Base-by-base conservation (phyloP, 2,888 invertebrate genomes). In the Molanna angustata region DNA sequence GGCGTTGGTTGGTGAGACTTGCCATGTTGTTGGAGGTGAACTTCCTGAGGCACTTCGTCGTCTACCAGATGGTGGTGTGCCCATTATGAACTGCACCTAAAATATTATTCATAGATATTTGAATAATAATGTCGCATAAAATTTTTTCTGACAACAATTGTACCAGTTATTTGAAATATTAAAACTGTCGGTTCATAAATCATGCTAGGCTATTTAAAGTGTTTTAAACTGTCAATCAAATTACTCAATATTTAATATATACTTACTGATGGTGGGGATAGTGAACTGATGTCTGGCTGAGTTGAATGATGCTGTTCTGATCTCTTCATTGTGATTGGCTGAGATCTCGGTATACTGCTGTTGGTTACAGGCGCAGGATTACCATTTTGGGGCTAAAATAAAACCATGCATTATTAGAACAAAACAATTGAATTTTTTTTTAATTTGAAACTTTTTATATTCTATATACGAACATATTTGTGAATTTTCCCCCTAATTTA, bases 261-360 rank as follows among this genome's bases (percentile, higher is more conserved):
- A 76, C 80, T 80, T 72, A 83, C 92, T 62, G 92, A 85, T 58
- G 95, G 95, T 58, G 95, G 95, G 43, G 94, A 94, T 59, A 95
- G 81, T 4, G 94, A 94, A 65, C 90, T 91, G 61, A 95, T 88
- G 71, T 94, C 92, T 61, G 86, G 84, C 54, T 83, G 80, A 61
- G 78, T 75, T 62, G 80, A 84, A 62, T 86, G 82, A 64, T 84
- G 83, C 64, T 85, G 82, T 65, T 86, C 87, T 56, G 84, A 83
- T 52, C 88, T 82, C 63, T 85, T 86, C 78, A 91, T 88, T 66
- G 84, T 88, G 62, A 92, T 92, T 14, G 92, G 92, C 69, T 90
- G 89, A 55, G 92, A 91, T 60, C 91, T 82, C 46, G 91, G 91
- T 60, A 90, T 82, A 61, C 74, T 76, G 39, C 61, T 43, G 22